Conservation (phyloP, 1,140 invertebrate genomes). For the Sarcophaga peregrina region DNA sequence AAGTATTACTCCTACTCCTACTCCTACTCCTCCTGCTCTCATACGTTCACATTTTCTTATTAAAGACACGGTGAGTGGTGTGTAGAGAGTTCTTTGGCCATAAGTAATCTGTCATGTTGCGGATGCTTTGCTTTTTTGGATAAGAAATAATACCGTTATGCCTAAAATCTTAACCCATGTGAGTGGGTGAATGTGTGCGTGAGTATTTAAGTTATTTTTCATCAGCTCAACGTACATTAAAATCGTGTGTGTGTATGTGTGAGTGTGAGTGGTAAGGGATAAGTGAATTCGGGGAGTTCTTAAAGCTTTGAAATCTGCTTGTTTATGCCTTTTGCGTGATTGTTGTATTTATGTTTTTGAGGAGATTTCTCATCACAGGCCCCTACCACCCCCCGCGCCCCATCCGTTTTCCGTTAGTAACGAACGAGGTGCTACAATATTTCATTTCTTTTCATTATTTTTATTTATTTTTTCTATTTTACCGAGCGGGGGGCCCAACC, state of each 20-base stretch:
- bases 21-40: too few relatives aligned
- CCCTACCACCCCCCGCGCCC: not conserved
- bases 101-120: not conserved
- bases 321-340: slow-evolving; percentile 21
- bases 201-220: not conserved
- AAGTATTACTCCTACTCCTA: too few relatives aligned
- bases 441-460: not conserved
- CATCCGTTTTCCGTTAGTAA: too few relatives aligned
- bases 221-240: not conserved
- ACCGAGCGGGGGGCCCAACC: not conserved
- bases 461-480: not conserved
- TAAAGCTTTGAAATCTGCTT: not conserved
- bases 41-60: too few relatives aligned
- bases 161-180: too few relatives aligned
- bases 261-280: not conserved
- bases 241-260: not conserved
- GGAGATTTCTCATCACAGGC: not conserved
- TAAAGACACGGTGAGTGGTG: too few relatives aligned
- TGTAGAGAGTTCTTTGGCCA: not conserved
- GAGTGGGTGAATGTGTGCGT: not conserved
- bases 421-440: not conserved
- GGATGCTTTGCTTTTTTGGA: too few relatives aligned
- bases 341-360: not conserved
- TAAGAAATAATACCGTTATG: too few relatives aligned
- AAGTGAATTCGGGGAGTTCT: too few relatives aligned